A percentile compares a stretch with the other conserved stretches of the same genome.
Evolutionary conservation across 2,113 vertebrate species (phyloP).

Genomic region (Panurus biarmicus): DNA sequence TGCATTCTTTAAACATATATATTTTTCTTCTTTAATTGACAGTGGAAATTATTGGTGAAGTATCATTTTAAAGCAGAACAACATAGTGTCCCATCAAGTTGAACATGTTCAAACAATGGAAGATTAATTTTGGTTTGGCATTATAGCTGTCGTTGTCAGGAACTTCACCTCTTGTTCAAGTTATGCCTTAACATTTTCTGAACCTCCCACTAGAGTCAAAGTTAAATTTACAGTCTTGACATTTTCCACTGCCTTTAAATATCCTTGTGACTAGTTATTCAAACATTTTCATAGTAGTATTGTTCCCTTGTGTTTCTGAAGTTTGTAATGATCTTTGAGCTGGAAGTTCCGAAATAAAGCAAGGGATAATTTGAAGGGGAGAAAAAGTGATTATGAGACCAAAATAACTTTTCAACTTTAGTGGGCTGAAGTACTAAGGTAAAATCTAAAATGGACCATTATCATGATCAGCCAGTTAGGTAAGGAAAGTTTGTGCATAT

Average conservation of each 20-base stretch:
- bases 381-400: not conserved
- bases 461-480: not conserved
- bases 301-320: conserved; percentile 23
- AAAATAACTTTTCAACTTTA: not conserved
- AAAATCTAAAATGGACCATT: not conserved
- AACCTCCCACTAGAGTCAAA: conserved; percentile 29
- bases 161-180: not conserved
- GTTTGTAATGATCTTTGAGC: conserved; percentile 35
- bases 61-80: conserved; percentile 19
- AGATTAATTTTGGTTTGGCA: not conserved
- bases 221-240: conserved; percentile 56
- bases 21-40: not conserved
- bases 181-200: conserved; percentile 16
- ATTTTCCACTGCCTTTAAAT: conserved; percentile 60
- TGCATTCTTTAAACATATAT: not conserved
- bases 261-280: conserved; percentile 28
- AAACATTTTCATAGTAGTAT: not conserved
- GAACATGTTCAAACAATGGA: not conserved
- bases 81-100: not conserved
- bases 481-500: not conserved
- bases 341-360: conserved; percentile 7
- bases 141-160: not conserved
- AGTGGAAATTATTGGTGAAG: not conserved
- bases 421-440: not conserved
- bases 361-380: not conserved